These are phyloP conservation scores for Mus musculus DNA, from an alignment of 2,113 vertebrate species.

Conservation along the genomic window GRCm39 chr6:144307001-144307500, in stretches of 20 bases:
- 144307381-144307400: conserved; percentile 83
- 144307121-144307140: conserved; percentile 89
- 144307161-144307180: conserved; percentile 90
- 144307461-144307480: conserved; percentile 84
- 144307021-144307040: conserved; percentile 78
- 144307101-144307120: conserved; percentile 87
- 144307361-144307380: conserved; percentile 80
- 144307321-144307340: conserved; percentile 86
- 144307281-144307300: conserved; percentile 86
- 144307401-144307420: conserved; percentile 82
- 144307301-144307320: conserved; percentile 90
- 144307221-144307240: conserved; percentile 87
- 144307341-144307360: conserved; percentile 77
- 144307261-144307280: conserved; percentile 88
- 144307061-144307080: conserved; percentile 82
- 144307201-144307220: conserved; percentile 90
- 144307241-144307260: conserved; percentile 88
- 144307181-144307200: conserved; percentile 94
- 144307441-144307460: conserved; percentile 90
- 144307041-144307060: conserved; percentile 81
- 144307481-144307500: conserved; percentile 84
- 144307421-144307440: conserved; percentile 90
- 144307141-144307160: conserved; percentile 91
- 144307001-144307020: conserved; percentile 22
- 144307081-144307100: conserved; percentile 80